phyloP scores from a whole-genome alignment of 2,888 invertebrate species.

The Diaprepes abbreviatus region DNA sequence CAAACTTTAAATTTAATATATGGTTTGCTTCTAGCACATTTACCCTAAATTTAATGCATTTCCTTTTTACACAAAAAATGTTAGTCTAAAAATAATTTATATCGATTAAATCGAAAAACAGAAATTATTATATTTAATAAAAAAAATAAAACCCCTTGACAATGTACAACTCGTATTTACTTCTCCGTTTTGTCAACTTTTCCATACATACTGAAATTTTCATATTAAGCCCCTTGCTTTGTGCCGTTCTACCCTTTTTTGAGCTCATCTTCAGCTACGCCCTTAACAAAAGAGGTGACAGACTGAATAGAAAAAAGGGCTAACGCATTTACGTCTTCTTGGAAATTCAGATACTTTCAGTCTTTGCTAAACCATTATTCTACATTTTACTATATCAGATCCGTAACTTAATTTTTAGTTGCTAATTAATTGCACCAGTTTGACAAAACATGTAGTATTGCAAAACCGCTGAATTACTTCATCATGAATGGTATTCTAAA shows the following conservation, averaged over 20 bases:
- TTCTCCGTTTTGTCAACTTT: slow-evolving; percentile 10
- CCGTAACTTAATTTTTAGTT: background rate
- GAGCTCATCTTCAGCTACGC: slow-evolving; percentile 12
- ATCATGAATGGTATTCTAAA: no score
- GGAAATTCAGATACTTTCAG: slow-evolving; percentile 18
- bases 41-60: no score
- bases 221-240: slow-evolving; percentile 30
- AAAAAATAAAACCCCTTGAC: slow-evolving; percentile 11
- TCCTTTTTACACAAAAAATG: no score
- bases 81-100: no score
- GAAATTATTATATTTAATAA: no score
- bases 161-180: slow-evolving; percentile 21
- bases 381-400: slow-evolving; percentile 1
- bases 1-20: no score
- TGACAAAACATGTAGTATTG: no score
- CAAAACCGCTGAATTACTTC: no score
- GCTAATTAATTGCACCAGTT: no score
- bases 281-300: slow-evolving; percentile 34
- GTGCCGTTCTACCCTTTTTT: slow-evolving; percentile 17
- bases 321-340: slow-evolving; percentile 26
- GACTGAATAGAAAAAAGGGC: slow-evolving; percentile 18
- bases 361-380: slow-evolving; percentile 16
- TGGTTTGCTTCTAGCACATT: no score
- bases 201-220: slow-evolving; percentile 26
- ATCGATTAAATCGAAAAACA: no score